A percentile compares a stretch with the other conserved stretches of the same genome.
phyloP scores from a whole-genome alignment of 64 coral and sea anemone genomes.

The Exaiptasia diaphana region DNA sequence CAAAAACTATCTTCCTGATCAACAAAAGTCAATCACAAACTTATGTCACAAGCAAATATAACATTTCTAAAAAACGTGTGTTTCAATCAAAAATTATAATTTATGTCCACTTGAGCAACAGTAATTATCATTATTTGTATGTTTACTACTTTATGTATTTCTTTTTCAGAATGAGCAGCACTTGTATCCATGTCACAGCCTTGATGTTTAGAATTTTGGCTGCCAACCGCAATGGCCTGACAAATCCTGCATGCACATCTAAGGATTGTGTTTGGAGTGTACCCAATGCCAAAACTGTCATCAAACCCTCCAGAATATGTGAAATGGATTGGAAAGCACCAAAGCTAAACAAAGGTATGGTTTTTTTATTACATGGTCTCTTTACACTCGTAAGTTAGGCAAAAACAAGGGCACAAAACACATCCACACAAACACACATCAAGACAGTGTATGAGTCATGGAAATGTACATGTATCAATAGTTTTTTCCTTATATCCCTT shows the following conservation, averaged over 20 bases:
- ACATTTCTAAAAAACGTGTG: not conserved
- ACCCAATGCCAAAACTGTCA: conserved; percentile 13
- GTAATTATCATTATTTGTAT: not conserved
- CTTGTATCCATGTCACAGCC: conserved; percentile 59
- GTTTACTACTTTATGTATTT: not conserved
- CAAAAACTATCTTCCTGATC: not conserved
- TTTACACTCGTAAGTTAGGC: no score
- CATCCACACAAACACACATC: no score
- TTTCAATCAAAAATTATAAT: no score
- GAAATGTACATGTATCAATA: no score
- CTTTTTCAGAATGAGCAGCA: conserved; percentile 50
- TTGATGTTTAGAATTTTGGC: conserved; percentile 56
- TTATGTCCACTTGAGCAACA: not conserved
- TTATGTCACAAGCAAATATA: not conserved
- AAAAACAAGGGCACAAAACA: no score
- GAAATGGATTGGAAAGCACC: conserved; percentile 53
- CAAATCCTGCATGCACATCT: conserved; percentile 65
- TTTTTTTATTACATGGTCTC: not conserved
- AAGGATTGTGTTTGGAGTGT: conserved; percentile 41
- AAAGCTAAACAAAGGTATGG: conserved; percentile 58
- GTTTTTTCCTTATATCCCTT: no score
- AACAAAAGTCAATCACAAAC: not conserved
- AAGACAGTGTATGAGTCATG: no score
- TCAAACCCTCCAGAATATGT: conserved; percentile 15
- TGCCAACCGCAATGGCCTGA: conserved; percentile 38